phyloP scores from a whole-genome alignment of 2,113 vertebrate species.

The Corynorhinus townsendii region DNA sequence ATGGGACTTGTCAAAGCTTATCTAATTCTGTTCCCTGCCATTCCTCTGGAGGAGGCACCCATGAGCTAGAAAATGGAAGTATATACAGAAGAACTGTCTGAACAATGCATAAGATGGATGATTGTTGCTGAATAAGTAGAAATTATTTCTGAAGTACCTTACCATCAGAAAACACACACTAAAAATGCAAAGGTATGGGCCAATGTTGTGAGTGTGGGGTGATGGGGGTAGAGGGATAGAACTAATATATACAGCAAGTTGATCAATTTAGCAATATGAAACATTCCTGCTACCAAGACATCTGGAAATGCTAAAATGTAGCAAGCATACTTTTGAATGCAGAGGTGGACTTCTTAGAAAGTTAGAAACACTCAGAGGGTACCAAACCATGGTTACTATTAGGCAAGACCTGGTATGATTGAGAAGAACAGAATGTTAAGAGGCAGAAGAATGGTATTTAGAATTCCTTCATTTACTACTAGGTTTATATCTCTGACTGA shows the following conservation, averaged over 20 bases:
- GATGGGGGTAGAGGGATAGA: accelerated
- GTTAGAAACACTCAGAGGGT: not conserved
- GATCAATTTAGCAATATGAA: not conserved
- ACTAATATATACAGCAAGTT: not conserved
- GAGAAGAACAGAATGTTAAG: not conserved
- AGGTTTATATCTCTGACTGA: not conserved
- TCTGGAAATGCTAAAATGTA: not conserved
- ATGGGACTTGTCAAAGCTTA: not conserved
- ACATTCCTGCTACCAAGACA: not conserved
- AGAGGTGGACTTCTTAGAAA: not conserved
- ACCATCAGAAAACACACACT: not conserved
- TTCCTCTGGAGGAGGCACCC: not conserved
- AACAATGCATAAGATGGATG: not conserved
- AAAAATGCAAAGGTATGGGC: not conserved
- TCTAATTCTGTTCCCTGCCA: not conserved
- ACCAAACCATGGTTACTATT: not conserved
- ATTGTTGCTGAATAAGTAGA: not conserved
- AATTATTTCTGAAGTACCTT: not conserved
- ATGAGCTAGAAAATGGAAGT: not conserved
- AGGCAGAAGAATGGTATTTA: not conserved
- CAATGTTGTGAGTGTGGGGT: not conserved
- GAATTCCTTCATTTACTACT: not conserved
- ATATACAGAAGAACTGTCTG: not conserved
- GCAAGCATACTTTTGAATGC: not conserved
- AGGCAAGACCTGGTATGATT: not conserved